Evolutionary conservation across 1,140 invertebrate species (phyloP).

Genomic region (Cydia fagiglandana): DNA sequence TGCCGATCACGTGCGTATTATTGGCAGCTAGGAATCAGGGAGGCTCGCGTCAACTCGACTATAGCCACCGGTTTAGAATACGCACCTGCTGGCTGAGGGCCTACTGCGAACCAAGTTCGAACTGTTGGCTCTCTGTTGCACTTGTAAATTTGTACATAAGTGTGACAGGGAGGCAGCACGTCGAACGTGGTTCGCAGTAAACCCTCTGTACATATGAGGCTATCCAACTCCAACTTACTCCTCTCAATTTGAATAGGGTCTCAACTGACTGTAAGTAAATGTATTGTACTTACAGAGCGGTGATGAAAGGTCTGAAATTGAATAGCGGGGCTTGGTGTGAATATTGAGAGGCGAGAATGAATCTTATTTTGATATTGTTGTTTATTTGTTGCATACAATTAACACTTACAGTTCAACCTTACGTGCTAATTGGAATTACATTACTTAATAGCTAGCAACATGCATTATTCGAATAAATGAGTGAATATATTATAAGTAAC

Average conservation of each 20-base stretch:
- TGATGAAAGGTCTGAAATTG: slow-evolving; percentile 8
- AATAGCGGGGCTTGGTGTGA: neutral
- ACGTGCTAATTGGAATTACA: too few species aligned
- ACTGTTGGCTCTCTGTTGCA: too few species aligned
- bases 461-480: too few species aligned
- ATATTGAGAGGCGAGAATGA: slow-evolving; percentile 14
- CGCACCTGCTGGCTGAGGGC: slow-evolving; percentile 26
- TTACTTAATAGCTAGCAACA: too few species aligned
- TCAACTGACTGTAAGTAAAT: slow-evolving; percentile 23
- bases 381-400: too few species aligned
- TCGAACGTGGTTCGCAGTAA: too few species aligned
- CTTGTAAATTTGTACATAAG: too few species aligned
- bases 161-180: too few species aligned
- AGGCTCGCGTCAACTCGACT: slow-evolving; percentile 50
- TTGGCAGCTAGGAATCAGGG: slow-evolving; percentile 54
- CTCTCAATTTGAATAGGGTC: slow-evolving; percentile 20
- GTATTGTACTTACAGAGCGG: neutral
- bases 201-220: slow-evolving; percentile 20
- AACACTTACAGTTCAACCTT: too few species aligned
- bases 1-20: slow-evolving; percentile 54
- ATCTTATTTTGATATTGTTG: too few species aligned
- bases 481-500: too few species aligned
- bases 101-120: too few species aligned
- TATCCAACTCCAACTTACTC: neutral
- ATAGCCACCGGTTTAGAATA: slow-evolving; percentile 20